phyloP scores from a whole-genome alignment of 1,140 invertebrate genomes.

The Brachionus paranguensis region DNA sequence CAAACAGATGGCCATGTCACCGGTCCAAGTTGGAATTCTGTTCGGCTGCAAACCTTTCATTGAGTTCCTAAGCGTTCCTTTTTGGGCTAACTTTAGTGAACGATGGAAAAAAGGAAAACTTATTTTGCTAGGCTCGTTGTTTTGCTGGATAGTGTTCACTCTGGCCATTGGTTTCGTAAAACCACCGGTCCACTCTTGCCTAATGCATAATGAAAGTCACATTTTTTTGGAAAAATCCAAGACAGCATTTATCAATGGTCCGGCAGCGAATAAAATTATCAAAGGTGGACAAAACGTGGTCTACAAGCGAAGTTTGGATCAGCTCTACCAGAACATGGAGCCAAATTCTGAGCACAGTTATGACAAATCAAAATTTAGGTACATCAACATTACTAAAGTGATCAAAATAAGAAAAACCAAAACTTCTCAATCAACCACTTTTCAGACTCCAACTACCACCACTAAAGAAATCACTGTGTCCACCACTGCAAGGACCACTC shows the following conservation, averaged over 20 bases:
- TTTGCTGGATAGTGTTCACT: slow-evolving; percentile 93
- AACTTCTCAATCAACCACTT: slow-evolving; percentile 60
- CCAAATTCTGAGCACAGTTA: neutral
- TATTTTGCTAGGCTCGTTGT: slow-evolving; percentile 79
- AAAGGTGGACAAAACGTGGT: slow-evolving; percentile 13
- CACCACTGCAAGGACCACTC: slow-evolving; percentile 47
- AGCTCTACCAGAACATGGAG: neutral
- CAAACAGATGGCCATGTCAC: slow-evolving; percentile 95
- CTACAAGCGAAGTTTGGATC: neutral
- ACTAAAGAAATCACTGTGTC: slow-evolving; percentile 57
- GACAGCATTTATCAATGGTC: neutral
- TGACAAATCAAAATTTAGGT: neutral
- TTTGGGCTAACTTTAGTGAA: slow-evolving; percentile 92
- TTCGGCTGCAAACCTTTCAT: slow-evolving; percentile 75
- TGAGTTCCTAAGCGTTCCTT: slow-evolving; percentile 92
- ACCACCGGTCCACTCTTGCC: slow-evolving; percentile 79
- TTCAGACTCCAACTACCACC: slow-evolving; percentile 58
- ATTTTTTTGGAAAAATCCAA: slow-evolving; percentile 50
- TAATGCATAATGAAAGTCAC: slow-evolving; percentile 67
- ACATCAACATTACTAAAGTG: neutral
- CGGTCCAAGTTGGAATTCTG: slow-evolving; percentile 82
- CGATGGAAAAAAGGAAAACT: slow-evolving; percentile 60
- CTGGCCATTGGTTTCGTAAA: slow-evolving; percentile 87
- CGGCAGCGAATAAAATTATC: neutral
- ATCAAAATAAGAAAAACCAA: slow-evolving; percentile 16